Evolutionary conservation across 2,113 vertebrate species (phyloP), one percentile per base, ranked within the genome.

Genomic region (Ctenodactylus gundi): DNA sequence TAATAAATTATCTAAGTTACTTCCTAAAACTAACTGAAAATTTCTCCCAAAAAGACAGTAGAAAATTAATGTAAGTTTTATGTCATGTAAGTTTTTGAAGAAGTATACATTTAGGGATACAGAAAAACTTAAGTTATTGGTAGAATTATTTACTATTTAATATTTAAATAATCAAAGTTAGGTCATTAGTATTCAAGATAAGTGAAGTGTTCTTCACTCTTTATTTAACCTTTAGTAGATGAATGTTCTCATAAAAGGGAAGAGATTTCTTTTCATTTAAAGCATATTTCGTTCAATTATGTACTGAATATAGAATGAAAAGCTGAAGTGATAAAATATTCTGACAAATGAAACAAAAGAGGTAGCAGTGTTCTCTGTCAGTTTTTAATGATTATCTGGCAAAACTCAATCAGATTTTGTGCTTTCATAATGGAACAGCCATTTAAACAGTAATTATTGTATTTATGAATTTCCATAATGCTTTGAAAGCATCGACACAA

Each of bases 401-500:
- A 90, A 97, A 97, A 87, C 44, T 72, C 94, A 95, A 94, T 94
- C 93, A 51, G 65, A 91, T 65, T 87, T 55, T 85, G 70, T 94
- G 70, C 81, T 93, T 92, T 96, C 76, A 34, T 78, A 64, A 92
- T 64, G 41, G 44, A 96, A 93, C n/a, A 94, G 82, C 72, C 91
- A 96, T 92, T 96, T 92, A 95, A 97, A 93, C 55, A 39, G 72
- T 86, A 96, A 96, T 93, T 96, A 94, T 85, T 95, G 9, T 93
- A 94, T 92, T 85, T 95, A 95, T 93, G 83, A 81, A 95, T 96
- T 95, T 93, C 73, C 62, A 95, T 90, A 96, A 88, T 92, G 76
- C 81, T 94, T 87, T 97, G 81, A 96, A 96, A 90, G 90, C 81
- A 93, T 70, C 84, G 93, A 95, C 96, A 85, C 95, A 96, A 97